A percentile compares a stretch with the other conserved stretches of the same genome.
These are phyloP conservation scores for Hesperophylax magnus DNA, from an alignment of 1,140 invertebrate species.

Conservation along the genomic window DNA sequence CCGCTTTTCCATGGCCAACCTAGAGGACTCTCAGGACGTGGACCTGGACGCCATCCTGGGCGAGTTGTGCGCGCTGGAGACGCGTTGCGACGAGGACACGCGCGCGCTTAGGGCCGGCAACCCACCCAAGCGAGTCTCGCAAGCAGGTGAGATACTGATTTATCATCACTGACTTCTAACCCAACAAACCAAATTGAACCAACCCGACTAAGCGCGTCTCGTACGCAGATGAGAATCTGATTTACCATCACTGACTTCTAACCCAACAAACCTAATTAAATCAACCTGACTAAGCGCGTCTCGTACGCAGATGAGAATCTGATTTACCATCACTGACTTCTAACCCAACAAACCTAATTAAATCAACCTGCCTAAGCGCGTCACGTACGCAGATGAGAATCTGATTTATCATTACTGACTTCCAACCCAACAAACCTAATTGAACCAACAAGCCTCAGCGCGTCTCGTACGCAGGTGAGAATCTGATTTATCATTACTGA, in stretches of 20 bases:
- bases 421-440: no score
- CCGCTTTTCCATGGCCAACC: slow-evolving; percentile 92
- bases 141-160: slow-evolving; percentile 33
- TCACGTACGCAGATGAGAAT: no score
- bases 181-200: no score
- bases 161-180: not conserved
- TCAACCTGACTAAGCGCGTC: no score
- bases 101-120: slow-evolving; percentile 72
- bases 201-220: slow-evolving; percentile 7
- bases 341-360: not conserved
- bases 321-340: not conserved
- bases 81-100: slow-evolving; percentile 83
- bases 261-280: not conserved
- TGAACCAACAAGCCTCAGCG: not conserved
- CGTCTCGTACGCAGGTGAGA: slow-evolving; percentile 25
- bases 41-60: slow-evolving; percentile 96
- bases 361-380: no score
- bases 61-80: slow-evolving; percentile 92
- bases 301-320: no score
- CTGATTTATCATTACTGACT: not conserved
- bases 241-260: not conserved
- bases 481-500: no score
- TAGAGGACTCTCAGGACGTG: slow-evolving; percentile 95
- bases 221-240: slow-evolving; percentile 32
- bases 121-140: slow-evolving; percentile 12